Conservation (phyloP, 2,113 vertebrate genomes). For the Artemisiospiza belli region DNA sequence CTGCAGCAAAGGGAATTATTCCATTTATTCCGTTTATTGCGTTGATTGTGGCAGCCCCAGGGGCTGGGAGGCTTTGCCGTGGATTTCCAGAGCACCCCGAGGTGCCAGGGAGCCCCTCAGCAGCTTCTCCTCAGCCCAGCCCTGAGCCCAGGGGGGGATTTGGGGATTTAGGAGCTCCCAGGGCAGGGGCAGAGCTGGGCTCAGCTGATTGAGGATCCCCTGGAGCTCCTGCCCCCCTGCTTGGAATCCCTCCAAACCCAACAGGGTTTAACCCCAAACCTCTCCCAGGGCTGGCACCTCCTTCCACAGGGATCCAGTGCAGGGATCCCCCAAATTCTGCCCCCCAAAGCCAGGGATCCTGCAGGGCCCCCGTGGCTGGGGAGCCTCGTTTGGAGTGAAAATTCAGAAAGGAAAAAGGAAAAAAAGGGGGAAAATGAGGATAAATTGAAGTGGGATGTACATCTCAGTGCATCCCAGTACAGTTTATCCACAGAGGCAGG, state of each 20-base stretch:
- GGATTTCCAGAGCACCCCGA: neutral
- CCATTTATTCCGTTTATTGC: neutral
- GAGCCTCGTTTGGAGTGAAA: neutral
- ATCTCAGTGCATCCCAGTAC: too few species aligned
- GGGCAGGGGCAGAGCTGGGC: too few species aligned
- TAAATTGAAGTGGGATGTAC: too few species aligned
- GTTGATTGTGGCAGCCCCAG: accelerated
- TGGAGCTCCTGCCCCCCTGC: accelerated
- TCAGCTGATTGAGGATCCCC: too few species aligned
- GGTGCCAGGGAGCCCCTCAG: accelerated
- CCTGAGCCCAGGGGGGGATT: neutral
- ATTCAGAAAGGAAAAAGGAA: neutral
- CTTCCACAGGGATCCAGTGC: neutral
- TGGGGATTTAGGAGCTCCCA: neutral
- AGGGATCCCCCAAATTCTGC: neutral
- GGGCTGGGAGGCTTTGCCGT: accelerated
- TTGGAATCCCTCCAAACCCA: accelerated
- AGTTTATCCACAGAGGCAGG: too few species aligned
- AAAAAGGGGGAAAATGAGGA: too few species aligned
- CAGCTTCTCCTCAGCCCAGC: neutral
- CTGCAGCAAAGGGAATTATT: neutral
- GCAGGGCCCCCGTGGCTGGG: neutral
- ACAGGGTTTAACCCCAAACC: neutral
- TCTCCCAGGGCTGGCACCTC: neutral
- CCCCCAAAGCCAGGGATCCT: accelerated